Base-by-base conservation (phyloP, 30 jellyfish, hydroid and myxozoan species). In the Hydra vulgaris region DNA sequence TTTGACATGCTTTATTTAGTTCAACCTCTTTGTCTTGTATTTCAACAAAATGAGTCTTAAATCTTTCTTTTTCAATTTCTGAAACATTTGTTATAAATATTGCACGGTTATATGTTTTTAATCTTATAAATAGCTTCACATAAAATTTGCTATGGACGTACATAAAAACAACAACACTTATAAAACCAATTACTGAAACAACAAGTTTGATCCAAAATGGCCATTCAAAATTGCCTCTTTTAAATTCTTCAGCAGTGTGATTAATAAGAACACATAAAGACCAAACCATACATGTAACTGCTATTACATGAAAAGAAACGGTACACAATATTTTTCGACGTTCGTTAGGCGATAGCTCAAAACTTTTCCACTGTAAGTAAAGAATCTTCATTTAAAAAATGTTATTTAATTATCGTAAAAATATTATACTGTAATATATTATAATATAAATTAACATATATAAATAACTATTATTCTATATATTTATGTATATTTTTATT, bases 141-240 rank as follows among this genome's bases (percentile, higher is more conserved):
- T 91, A 91, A 56, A 91, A 95, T 78, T 85, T 86, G 66, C 98
- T 86, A 56, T 91, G 98, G 17, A 91, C 98, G 81, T 91, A 91
- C 98, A 91, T 91, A 83, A 91, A 91, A 16, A 91, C 98, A 16
- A 91, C 95, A 53, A 96, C 98, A n/a, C 98, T 96, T 22, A 94
- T 92, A 80, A 91, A 91, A 21, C 98, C 98, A 82, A 91, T 91
- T 17, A 96, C 98, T 71, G 86, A 96, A 24, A 91, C 98, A 53
- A 91, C 92, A 70, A 91, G 96, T 81, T 91, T 91, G 79, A 96
- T 91, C 98, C 98, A 91, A 78, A 91, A 91, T 27, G 98, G 98
- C 98, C 98, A 91, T 76, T 83, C 82, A 18, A 91, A 82, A 20
- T 86, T 84, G 19, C 91, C 98, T 70, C 87, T 95, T 69, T 87